phyloP scores from a whole-genome alignment of 2,797 vertebrate species.

The Chelmon rostratus region DNA sequence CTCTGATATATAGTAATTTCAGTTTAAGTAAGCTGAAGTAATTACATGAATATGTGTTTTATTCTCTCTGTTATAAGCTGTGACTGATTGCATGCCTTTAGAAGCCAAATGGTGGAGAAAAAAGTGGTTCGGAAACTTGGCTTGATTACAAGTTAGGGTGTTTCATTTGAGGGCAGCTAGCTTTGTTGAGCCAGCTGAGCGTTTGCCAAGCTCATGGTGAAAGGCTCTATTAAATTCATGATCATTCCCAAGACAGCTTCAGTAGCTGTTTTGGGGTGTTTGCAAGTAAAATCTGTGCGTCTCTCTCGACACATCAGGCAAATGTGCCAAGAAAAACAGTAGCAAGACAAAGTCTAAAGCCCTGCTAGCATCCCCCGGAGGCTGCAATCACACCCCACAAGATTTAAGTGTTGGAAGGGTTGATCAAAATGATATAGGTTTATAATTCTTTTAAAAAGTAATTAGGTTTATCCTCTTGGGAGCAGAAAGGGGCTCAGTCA shows the following conservation, averaged over 20 bases:
- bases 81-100: constrained; percentile 30
- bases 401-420: background rate
- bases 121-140: constrained; percentile 67
- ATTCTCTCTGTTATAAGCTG: constrained; percentile 20
- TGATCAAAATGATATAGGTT: background rate
- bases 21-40: constrained; percentile 31
- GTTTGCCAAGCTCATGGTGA: constrained; percentile 58
- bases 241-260: constrained; percentile 62
- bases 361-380: constrained; percentile 3
- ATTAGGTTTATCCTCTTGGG: constrained; percentile 5
- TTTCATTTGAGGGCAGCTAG: constrained; percentile 69
- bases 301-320: constrained; percentile 16
- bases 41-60: constrained; percentile 38
- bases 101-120: constrained; percentile 35
- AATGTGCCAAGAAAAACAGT: constrained; percentile 29
- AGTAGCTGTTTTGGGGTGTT: constrained; percentile 47
- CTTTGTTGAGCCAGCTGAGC: constrained; percentile 59
- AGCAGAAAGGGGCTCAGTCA: background rate
- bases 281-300: constrained; percentile 34
- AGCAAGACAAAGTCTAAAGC: constrained; percentile 18
- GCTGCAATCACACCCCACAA: constrained; percentile 4
- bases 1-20: constrained; percentile 8
- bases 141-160: constrained; percentile 58
- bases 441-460: background rate
- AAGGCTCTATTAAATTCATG: constrained; percentile 63